Base-by-base conservation (phyloP, 2,888 invertebrate species). In the Xanthorhoe designata region DNA sequence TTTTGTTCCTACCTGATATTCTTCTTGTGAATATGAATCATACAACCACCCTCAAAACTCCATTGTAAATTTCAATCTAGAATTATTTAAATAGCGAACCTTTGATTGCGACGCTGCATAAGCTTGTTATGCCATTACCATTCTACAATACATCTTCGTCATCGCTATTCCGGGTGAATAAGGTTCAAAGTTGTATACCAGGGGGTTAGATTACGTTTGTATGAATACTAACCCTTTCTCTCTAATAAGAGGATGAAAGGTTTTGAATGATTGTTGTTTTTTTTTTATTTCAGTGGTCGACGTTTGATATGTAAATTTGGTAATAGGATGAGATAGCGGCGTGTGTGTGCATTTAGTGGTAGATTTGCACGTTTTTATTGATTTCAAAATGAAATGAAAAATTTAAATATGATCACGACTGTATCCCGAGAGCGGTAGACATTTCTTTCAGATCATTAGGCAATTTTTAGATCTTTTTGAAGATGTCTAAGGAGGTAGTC, bases 301-400 rank as follows among this genome's bases (percentile, higher is more conserved):
- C 86, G 90, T 92, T 92, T 91, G 92, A 90, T 91, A 92, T 92
- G 92, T 90, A 91, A 92, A 92, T 92, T 88, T 79, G 69, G 80
- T 91, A 90, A 90, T 87, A 86, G 89, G 87, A 88, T 87, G 86
- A 83, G 82, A 82, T 82, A 76, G 78, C 76, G 78, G 77, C 90
- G 88, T 91, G 91, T 81, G 84, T 76, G 80, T 82, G 90, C 90
- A 90, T 90, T 86, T 78, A 78, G 82, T 77, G 79, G 78, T 78
- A 79, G 78, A 83, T 84, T 86, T 86, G 81, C 49, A 53, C 19
- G 52, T 61, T 84, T 73, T 73, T 62, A 62, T 62, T 50, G 58
- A 54, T n/a, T n/a, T n/a, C n/a, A n/a, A n/a, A n/a, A n/a, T n/a
- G n/a, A n/a, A n/a, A n/a, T n/a, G n/a, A n/a, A n/a, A n/a, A n/a